Evolutionary conservation across 2,797 vertebrate genomes (phyloP).

Genomic region (Enteromius unitaeniatus): DNA sequence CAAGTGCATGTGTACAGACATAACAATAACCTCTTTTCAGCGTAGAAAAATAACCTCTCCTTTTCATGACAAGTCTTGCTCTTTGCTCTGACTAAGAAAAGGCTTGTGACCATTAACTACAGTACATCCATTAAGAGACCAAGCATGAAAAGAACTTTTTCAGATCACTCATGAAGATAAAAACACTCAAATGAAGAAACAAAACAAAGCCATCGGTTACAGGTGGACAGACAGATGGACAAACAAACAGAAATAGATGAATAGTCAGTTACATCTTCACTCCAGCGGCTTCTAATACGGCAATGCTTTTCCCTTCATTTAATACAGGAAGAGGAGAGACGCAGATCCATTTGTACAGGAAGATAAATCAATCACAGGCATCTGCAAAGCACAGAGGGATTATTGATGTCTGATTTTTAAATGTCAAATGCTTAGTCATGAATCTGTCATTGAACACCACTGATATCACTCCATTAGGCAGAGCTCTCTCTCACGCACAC

Average conservation of each 20-base stretch:
- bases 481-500: neutral
- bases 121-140: neutral
- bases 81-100: neutral
- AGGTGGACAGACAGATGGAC: neutral
- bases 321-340: constrained; percentile 11
- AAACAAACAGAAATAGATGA: neutral
- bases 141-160: neutral
- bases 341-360: constrained; percentile 24
- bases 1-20: neutral
- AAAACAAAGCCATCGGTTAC: neutral
- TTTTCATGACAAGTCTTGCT: neutral
- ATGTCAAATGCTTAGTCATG: constrained; percentile 46
- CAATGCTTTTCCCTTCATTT: constrained; percentile 4
- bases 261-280: neutral
- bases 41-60: neutral
- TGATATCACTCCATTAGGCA: constrained; percentile 46
- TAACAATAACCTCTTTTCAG: neutral
- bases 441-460: constrained; percentile 41
- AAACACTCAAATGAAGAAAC: constrained; percentile 1
- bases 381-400: constrained; percentile 40
- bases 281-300: neutral
- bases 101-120: neutral
- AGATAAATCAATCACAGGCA: constrained; percentile 47
- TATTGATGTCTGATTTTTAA: constrained; percentile 45
- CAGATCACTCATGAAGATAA: neutral